A percentile compares a stretch with the other conserved stretches of the same genome.
phyloP scores from a whole-genome alignment of 2,888 invertebrate genomes.

The Spatulosminthurus flaviceps region DNA sequence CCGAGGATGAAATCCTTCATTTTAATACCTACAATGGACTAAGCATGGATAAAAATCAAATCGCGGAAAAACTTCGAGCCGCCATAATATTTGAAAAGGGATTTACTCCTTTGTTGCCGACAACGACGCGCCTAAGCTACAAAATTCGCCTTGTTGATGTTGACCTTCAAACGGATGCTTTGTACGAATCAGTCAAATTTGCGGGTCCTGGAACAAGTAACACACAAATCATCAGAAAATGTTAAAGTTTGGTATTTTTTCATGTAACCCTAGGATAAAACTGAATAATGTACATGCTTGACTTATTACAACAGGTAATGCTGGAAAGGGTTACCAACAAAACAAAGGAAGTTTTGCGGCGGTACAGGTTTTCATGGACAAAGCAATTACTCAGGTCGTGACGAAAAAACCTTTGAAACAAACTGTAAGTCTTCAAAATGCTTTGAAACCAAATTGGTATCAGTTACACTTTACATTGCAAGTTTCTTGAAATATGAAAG shows the following conservation, averaged over 20 bases:
- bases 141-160: slow-evolving; percentile 57
- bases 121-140: slow-evolving; percentile 42
- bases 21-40: slow-evolving; percentile 70
- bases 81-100: slow-evolving; percentile 58
- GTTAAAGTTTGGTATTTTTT: too few relatives aligned
- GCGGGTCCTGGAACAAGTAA: slow-evolving; percentile 28
- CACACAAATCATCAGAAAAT: background rate
- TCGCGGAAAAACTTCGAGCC: slow-evolving; percentile 35
- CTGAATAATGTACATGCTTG: too few relatives aligned
- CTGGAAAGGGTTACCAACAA: slow-evolving; percentile 34
- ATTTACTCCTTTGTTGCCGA: slow-evolving; percentile 11
- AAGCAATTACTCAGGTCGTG: slow-evolving; percentile 53
- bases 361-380: slow-evolving; percentile 60
- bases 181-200: background rate
- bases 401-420: slow-evolving; percentile 39
- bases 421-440: background rate
- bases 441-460: background rate
- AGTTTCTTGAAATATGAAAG: too few relatives aligned
- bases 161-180: slow-evolving; percentile 3
- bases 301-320: background rate
- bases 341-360: slow-evolving; percentile 52
- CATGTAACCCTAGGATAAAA: too few relatives aligned
- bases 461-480: too few relatives aligned
- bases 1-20: slow-evolving; percentile 69
- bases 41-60: background rate